phyloP scores from a whole-genome alignment of 1,140 invertebrate genomes.

The Sweltsa coloradensis region DNA sequence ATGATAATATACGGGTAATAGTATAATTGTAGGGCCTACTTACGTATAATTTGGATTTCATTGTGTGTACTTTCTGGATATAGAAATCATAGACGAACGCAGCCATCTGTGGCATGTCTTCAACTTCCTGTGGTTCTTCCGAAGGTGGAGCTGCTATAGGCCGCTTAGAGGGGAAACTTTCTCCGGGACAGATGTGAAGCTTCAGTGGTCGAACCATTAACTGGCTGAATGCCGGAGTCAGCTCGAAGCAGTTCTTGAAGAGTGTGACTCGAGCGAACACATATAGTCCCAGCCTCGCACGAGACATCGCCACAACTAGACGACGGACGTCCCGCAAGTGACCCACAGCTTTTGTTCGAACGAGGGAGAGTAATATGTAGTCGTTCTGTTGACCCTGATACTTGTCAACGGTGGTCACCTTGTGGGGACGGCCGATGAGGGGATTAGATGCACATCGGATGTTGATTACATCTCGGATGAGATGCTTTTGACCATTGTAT shows the following conservation, averaged over 20 bases:
- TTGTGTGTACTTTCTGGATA: slow-evolving; percentile 53
- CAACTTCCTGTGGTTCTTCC: slow-evolving; percentile 39
- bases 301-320: slow-evolving; percentile 94
- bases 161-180: slow-evolving; percentile 62
- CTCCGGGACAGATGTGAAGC: slow-evolving; percentile 62
- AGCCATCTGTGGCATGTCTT: slow-evolving; percentile 88
- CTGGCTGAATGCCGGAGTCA: slow-evolving; percentile 88
- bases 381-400: slow-evolving; percentile 99
- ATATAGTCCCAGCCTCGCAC: slow-evolving; percentile 94
- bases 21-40: slow-evolving; percentile 14
- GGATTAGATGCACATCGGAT: slow-evolving; percentile 91
- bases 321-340: slow-evolving; percentile 93
- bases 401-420: slow-evolving; percentile 94
- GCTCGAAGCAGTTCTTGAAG: slow-evolving; percentile 94
- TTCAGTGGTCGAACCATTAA: slow-evolving; percentile 54
- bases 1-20: slow-evolving; percentile 8
- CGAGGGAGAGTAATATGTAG: slow-evolving; percentile 91
- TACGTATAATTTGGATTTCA: slow-evolving; percentile 42
- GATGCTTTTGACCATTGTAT: slow-evolving; percentile 98
- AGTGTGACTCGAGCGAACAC: slow-evolving; percentile 86
- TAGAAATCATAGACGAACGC: slow-evolving; percentile 88
- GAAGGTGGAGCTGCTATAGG: slow-evolving; percentile 27
- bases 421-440: slow-evolving; percentile 89
- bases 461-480: slow-evolving; percentile 92
- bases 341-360: slow-evolving; percentile 90